Evolutionary conservation across 2,888 invertebrate species (phyloP), one percentile per base, ranked within the genome.

Genomic region (Ophraella communa): DNA sequence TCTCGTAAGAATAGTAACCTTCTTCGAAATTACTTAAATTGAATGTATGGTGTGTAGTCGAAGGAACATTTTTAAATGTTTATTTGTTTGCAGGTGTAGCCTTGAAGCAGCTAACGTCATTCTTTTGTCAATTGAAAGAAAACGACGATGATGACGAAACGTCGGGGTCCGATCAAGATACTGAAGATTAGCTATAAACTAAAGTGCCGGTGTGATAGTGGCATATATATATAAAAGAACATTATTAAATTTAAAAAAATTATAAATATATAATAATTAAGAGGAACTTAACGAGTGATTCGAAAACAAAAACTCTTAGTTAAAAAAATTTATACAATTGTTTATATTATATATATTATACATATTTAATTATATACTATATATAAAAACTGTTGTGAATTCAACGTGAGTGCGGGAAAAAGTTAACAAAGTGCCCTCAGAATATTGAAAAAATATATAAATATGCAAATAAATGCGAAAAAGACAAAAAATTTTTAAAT

Each of bases 91-190:
- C 67, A 87, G 91, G 90, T 72, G 89, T 92, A 44, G 90, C 92
- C 75, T 80, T 90, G 73, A 89, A 88, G 80, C 89, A 91, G 74
- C 85, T 93, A 68, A 89, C 89, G 62, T 88, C 89, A 71, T 91
- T 91, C 84, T 89, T 91, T 83, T 88, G 88, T 53, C 87, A 86
- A 78, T 84, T 91, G 72, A 87, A 86, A 77, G 90, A 91, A 80
- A 87, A 85, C 64, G 89, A 89, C 73, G 88, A 89, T 74, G 87
- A 85, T 57, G 90, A 90, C 73, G 74, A 73, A 60, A 78, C 81
- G 23, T 58, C 63, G 10, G 67, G 59, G 7, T 58, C 62, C n/a
- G 65, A 62, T 17, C 57, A 51, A 8, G 67, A 58, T n/a, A 35
- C 39, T 17, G 65, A 52, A 35, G 57, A 64, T 45, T 64, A 64